Base-by-base conservation (phyloP, 1,140 invertebrate genomes). In the Euwallacea similis region DNA sequence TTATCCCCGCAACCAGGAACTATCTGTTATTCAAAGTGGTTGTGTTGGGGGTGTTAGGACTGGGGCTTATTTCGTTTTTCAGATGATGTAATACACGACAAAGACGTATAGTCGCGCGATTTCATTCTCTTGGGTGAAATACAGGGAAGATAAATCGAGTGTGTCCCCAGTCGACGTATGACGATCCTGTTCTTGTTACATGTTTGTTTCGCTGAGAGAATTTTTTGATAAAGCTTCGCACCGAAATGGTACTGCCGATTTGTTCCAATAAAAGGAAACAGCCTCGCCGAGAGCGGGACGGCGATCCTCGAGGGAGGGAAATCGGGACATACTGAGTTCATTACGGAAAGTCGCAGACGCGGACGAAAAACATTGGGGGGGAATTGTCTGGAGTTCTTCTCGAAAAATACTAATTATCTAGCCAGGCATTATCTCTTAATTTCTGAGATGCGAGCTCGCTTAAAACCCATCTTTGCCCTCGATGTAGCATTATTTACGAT, bases 71-170 rank as follows among this genome's bases (percentile, higher is more conserved):
- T 60, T 46, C 43, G 33, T 67, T 67, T 47, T 60, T 44, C 42
- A 47, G 55, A 67, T 60, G 66, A 59, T 67, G 66, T 67, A 67
- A 67, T 67, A 75, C 71, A 61, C 69, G 72, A 58, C 69, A 66
- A 60, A 75, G 71, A 75, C 66, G 65, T 72, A 71, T 58, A 59
- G 68, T 61, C 66, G 66, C 64, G 69, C 66, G 69, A 74, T 68
- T 71, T 63, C 53, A 74, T 72, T 66, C 72, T 73, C 72, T 8
- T 42, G 72, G 74, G 72, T 74, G 61, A 72, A 74, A 76, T 76
- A 74, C 71, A 66, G 44, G 73, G 66, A 74, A 74, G 74, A 76
- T 76, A 76, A 76, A 76, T 76, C 74, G 69, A 72, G 66, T 72
- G 66, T 72, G 66, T 66, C 72, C 46, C 54, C 59, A 63, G 66